These are phyloP conservation scores for Cloeon dipterum DNA, from an alignment of 2,888 invertebrate genomes.

Conservation along the genomic window DNA sequence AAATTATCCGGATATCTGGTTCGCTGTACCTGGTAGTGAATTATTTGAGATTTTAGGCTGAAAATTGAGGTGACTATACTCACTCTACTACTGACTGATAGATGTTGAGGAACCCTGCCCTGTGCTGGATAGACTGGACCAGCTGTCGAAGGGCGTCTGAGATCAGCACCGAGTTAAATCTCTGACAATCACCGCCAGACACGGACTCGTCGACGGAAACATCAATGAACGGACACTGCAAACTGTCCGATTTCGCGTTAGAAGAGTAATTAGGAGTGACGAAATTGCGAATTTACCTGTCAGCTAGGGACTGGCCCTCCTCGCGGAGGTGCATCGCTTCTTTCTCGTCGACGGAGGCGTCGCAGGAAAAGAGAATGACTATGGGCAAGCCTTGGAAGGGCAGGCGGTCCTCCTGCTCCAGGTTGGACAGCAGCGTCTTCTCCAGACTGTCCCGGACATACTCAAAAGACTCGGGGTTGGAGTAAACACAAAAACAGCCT, in stretches of 20 bases:
- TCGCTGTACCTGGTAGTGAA: neutral
- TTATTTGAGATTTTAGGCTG: neutral
- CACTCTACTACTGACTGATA: constrained; percentile 54
- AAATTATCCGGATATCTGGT: constrained; percentile 42
- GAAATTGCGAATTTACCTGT: constrained; percentile 32
- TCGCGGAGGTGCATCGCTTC: constrained; percentile 66
- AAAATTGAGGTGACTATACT: neutral
- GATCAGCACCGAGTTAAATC: constrained; percentile 14
- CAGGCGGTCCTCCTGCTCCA: constrained; percentile 71
- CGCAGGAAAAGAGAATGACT: constrained; percentile 75
- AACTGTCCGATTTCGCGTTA: constrained; percentile 21
- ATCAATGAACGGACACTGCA: constrained; percentile 71
- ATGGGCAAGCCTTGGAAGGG: constrained; percentile 72
- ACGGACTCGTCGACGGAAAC: constrained; percentile 35
- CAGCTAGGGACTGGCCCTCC: constrained; percentile 74
- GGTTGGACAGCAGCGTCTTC: constrained; percentile 68
- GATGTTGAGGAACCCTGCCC: constrained; percentile 47
- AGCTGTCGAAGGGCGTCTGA: constrained; percentile 50
- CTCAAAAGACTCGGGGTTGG: constrained; percentile 77
- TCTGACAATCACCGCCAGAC: constrained; percentile 8
- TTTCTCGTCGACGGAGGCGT: constrained; percentile 58
- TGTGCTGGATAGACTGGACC: constrained; percentile 52
- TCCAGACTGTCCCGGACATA: constrained; percentile 79
- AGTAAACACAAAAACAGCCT: constrained; percentile 72
- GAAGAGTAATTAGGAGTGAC: neutral